These are phyloP conservation scores for Coccyzus lansbergi DNA, from an alignment of 2,797 vertebrate species.

Conservation along the genomic window DNA sequence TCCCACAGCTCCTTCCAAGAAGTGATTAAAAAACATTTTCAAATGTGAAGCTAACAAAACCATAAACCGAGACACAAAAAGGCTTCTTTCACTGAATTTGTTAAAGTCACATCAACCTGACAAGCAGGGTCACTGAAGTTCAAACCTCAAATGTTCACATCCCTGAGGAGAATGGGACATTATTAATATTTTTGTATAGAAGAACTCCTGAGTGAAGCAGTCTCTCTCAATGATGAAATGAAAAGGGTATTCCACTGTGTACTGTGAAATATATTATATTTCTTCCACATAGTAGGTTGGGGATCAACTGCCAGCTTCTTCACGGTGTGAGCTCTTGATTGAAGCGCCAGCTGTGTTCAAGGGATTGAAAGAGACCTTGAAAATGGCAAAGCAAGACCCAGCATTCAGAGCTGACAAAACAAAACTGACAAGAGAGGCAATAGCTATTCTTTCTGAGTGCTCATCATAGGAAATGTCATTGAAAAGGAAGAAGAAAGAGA, in stretches of 20 bases:
- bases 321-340: slow-evolving; percentile 75
- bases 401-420: slow-evolving; percentile 75
- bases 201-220: slow-evolving; percentile 57
- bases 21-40: slow-evolving; percentile 45
- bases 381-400: slow-evolving; percentile 77
- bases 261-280: slow-evolving; percentile 67
- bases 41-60: slow-evolving; percentile 4
- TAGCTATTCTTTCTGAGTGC: slow-evolving; percentile 67
- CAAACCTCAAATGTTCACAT: slow-evolving; percentile 66
- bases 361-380: slow-evolving; percentile 80
- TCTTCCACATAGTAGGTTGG: slow-evolving; percentile 68
- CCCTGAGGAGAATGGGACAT: slow-evolving; percentile 63
- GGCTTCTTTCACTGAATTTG: slow-evolving; percentile 60
- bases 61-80: slow-evolving; percentile 23
- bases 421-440: slow-evolving; percentile 72
- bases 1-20: neutral
- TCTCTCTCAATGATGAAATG: slow-evolving; percentile 67
- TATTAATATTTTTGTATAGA: slow-evolving; percentile 77
- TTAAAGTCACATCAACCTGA: slow-evolving; percentile 73
- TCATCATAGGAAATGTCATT: slow-evolving; percentile 67
- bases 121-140: slow-evolving; percentile 72
- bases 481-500: slow-evolving; percentile 54
- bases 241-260: slow-evolving; percentile 70
- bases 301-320: slow-evolving; percentile 75
- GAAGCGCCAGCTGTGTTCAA: slow-evolving; percentile 78